Evolutionary conservation across 37 sponge, comb jelly and placozoan species (phyloP).

Genomic region (Halisarca cf. caerulea): DNA sequence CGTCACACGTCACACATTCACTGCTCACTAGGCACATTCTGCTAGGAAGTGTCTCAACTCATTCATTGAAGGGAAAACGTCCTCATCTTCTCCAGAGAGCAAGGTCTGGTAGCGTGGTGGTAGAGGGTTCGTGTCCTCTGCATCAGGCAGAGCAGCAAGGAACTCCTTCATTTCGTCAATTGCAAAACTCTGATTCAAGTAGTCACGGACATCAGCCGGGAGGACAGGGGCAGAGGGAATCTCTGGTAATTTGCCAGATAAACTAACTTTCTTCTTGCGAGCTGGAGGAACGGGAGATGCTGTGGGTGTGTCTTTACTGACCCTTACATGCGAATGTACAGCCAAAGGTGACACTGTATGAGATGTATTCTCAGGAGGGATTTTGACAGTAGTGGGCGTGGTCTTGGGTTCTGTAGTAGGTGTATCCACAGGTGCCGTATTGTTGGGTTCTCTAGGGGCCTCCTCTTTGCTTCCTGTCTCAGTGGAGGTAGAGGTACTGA

Average conservation of each 20-base stretch:
- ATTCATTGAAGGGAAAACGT: neutral
- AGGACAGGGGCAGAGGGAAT: neutral
- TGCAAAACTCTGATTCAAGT: neutral
- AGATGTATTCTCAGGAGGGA: too few relatives aligned
- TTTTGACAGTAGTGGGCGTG: too few relatives aligned
- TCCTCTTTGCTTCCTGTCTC: too few relatives aligned
- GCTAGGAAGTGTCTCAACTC: constrained; percentile 12
- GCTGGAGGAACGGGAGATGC: too few relatives aligned
- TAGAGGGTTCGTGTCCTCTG: constrained; percentile 1
- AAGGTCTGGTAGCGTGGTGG: neutral
- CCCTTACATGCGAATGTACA: neutral
- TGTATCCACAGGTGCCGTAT: too few relatives aligned
- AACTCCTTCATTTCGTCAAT: constrained; percentile 7
- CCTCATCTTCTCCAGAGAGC: neutral
- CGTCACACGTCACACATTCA: too few relatives aligned
- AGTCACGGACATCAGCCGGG: constrained; percentile 19
- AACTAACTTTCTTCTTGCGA: neutral
- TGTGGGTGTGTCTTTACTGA: too few relatives aligned
- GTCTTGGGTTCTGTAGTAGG: too few relatives aligned
- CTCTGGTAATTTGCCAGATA: neutral
- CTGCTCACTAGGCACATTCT: constrained; percentile 8
- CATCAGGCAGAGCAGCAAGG: neutral
- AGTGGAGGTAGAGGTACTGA: too few relatives aligned
- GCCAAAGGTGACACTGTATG: too few relatives aligned
- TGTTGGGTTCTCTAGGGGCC: too few relatives aligned